These are phyloP conservation scores for Agapornis canus DNA, from an alignment of 2,797 vertebrate species.

Conservation along the genomic window DNA sequence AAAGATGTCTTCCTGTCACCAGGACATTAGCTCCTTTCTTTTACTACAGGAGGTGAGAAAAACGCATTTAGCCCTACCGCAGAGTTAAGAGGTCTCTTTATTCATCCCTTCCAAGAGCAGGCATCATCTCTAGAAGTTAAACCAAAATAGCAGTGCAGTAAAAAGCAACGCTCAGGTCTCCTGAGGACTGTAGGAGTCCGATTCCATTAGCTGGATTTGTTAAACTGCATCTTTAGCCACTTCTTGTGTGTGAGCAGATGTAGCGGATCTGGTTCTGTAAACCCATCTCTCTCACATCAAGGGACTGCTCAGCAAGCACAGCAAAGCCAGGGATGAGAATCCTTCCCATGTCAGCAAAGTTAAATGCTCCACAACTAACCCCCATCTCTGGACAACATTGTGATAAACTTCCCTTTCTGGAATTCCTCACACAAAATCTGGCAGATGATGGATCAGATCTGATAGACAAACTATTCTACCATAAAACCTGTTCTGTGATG, in stretches of 20 bases:
- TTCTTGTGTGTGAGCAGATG: not conserved
- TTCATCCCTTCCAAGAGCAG: not conserved
- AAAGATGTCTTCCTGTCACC: slow-evolving; percentile 29
- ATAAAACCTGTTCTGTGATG: not conserved
- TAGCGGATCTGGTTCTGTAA: not conserved
- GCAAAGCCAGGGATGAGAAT: not conserved
- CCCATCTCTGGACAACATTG: not conserved
- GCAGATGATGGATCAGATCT: not conserved
- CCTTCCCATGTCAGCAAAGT: not conserved
- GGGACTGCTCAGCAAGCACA: not conserved
- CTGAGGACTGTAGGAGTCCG: not conserved
- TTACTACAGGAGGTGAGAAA: not conserved
- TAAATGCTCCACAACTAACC: not conserved
- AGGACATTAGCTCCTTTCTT: slow-evolving; percentile 30
- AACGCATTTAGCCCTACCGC: not conserved
- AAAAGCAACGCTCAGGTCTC: not conserved
- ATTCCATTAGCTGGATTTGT: not conserved
- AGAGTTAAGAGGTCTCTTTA: not conserved
- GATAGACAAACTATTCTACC: not conserved
- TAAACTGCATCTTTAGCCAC: not conserved
- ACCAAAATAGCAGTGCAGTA: slow-evolving; percentile 7
- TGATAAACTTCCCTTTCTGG: not conserved
- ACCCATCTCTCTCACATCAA: not conserved
- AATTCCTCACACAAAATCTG: not conserved
- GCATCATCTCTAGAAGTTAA: slow-evolving; percentile 25